phyloP scores from a whole-genome alignment of 2,797 vertebrate genomes.

The Mormyrus hasselquistii region DNA sequence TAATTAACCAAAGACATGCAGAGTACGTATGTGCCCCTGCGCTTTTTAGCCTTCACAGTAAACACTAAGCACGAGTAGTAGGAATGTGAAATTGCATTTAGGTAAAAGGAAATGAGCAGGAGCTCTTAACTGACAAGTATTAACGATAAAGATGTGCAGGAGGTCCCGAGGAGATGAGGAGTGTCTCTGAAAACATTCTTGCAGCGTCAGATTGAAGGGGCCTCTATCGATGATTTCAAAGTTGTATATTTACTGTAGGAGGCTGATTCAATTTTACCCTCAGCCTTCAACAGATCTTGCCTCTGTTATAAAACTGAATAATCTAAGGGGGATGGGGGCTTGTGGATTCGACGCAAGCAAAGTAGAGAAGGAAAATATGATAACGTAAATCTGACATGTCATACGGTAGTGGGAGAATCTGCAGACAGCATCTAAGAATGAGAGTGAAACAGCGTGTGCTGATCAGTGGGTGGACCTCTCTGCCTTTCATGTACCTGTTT shows the following conservation, averaged over 20 bases:
- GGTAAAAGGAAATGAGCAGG: constrained; percentile 18
- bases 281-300: background rate
- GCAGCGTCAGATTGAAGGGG: background rate
- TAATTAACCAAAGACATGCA: background rate
- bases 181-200: background rate
- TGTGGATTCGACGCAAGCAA: background rate
- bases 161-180: background rate
- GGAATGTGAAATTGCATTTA: background rate
- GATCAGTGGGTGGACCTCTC: constrained; percentile 49
- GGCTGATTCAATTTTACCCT: constrained; percentile 2
- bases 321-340: background rate
- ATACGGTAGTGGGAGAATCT: constrained; percentile 18
- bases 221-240: background rate
- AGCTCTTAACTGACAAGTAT: background rate
- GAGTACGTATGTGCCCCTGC: background rate
- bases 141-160: constrained; percentile 23
- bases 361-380: constrained; percentile 10
- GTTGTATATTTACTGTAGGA: background rate
- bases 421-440: constrained; percentile 29
- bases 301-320: background rate
- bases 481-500: constrained; percentile 39
- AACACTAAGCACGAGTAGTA: background rate
- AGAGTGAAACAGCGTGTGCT: constrained; percentile 40
- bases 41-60: background rate
- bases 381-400: constrained; percentile 4